A percentile compares a stretch with the other conserved stretches of the same genome.
Evolutionary conservation across 2,888 invertebrate species (phyloP).

Genomic region (Trileptium ribeirensis): DNA sequence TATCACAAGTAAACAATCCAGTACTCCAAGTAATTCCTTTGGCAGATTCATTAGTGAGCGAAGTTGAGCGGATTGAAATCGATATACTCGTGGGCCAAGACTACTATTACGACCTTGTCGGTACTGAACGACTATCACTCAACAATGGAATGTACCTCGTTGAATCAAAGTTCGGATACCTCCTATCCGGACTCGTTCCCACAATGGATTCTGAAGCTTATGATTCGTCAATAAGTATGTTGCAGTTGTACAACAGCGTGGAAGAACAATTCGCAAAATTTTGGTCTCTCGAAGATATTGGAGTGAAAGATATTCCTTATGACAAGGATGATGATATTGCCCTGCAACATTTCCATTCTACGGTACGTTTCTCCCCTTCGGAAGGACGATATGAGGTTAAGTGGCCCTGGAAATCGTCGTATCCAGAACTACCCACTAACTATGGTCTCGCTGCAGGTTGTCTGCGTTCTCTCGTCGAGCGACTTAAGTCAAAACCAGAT

Average conservation of each 20-base stretch:
- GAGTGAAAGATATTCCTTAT: conserved; percentile 11
- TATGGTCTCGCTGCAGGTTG: background rate
- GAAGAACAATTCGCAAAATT: background rate
- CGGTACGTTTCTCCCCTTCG: background rate
- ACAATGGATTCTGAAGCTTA: background rate
- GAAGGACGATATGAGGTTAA: background rate
- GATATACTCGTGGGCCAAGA: background rate
- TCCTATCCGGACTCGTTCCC: background rate
- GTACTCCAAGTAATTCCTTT: background rate
- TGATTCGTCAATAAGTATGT: background rate
- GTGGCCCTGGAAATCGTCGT: conserved; percentile 8
- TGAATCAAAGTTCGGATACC: background rate
- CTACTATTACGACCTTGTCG: background rate
- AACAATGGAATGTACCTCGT: background rate
- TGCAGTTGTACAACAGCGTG: background rate
- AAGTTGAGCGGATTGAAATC: background rate
- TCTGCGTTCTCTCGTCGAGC: background rate
- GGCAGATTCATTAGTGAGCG: background rate
- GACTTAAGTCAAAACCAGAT: background rate
- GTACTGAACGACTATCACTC: background rate
- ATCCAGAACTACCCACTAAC: background rate
- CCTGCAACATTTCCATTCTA: background rate
- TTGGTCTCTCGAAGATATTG: conserved; percentile 9
- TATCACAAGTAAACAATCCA: background rate
- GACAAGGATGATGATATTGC: conserved; percentile 13